Evolutionary conservation across 2,888 invertebrate species (phyloP).

Genomic region (Scotopteryx bipunctaria): DNA sequence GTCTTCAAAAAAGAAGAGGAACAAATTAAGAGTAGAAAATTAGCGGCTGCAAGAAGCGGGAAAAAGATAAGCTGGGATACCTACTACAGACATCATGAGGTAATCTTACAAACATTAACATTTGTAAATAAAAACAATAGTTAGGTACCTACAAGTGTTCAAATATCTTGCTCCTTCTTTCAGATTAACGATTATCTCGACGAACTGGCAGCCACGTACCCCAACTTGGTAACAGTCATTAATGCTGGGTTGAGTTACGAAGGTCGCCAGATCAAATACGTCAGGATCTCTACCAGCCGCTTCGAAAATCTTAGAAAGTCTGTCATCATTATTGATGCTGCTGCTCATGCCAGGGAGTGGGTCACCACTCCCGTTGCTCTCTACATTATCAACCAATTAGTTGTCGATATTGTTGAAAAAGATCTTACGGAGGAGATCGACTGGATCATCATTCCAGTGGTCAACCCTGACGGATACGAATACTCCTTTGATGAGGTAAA

Average conservation of each 20-base stretch:
- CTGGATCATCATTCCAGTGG: conserved; percentile 86
- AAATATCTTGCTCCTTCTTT: neutral
- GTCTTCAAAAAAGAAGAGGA: conserved; percentile 65
- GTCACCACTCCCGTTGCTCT: conserved; percentile 87
- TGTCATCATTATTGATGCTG: conserved; percentile 84
- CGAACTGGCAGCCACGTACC: conserved; percentile 66
- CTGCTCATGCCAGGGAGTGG: conserved; percentile 89
- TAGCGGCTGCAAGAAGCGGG: conserved; percentile 50
- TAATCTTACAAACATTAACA: conserved; percentile 29
- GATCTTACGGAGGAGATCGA: conserved; percentile 83
- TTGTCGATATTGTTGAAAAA: conserved; percentile 78
- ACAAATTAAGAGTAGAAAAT: conserved; percentile 46
- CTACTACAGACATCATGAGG: conserved; percentile 64
- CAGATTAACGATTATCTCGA: conserved; percentile 81
- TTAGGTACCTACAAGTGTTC: neutral
- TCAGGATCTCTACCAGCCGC: conserved; percentile 83
- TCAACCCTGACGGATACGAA: conserved; percentile 91
- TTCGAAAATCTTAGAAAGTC: conserved; percentile 76
- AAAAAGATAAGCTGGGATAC: conserved; percentile 65
- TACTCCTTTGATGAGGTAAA: conserved; percentile 81
- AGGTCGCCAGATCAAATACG: conserved; percentile 83
- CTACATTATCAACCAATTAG: conserved; percentile 86
- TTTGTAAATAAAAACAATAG: neutral
- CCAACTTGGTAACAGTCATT: conserved; percentile 76
- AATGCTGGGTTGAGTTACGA: conserved; percentile 83